Base-by-base conservation (phyloP, 2,113 vertebrate genomes). In the Platichthys flesus region DNA sequence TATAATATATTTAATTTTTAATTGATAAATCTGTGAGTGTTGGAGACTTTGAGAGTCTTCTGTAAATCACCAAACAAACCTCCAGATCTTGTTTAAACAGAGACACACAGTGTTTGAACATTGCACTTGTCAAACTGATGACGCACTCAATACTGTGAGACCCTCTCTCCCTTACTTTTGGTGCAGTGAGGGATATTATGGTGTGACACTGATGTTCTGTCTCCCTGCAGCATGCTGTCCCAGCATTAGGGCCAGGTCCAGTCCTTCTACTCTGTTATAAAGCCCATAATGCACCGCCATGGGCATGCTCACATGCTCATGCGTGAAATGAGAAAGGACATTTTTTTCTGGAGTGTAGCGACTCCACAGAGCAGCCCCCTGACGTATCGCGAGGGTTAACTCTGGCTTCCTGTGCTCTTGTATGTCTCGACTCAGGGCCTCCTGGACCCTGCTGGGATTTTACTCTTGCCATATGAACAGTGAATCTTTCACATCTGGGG, bases 321-420 rank as follows among this genome's bases (percentile, higher is more conserved):
- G 90, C 90, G 26, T 91, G 86, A 91, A 92, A 94, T 68, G 3
- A 75, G 82, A 87, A 79, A 74, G 85, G 92, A 92, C 91, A 78
- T 35, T 84, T 89, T 67, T 70, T 86, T 71, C 80, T 82, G 84
- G 64, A 76, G 80, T 12, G 40, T 13, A 42, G 40, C 40, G 12
- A 42, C 42, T 47, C 55, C 49, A 56, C 54, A 64, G 55, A 51
- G 31, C 61, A 66, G 66, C 73, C 35, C 59, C 10, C 54, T 35
- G 40, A 55, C 45, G 31, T 13, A 66, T 47, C 18, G 5, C 47
- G 6, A 65, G 63, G 78, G 49, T 79, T 69, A 73, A 62, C 21
- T 61, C 55, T 18, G 28, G 58, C 57, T 10, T 80, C 5, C 72
- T 42, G 26, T 82, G 58, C 63, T 54, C 9, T 26, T 2, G 23